Percentiles rank a stretch among this genome's conserved stretches.
Evolutionary conservation across 1,140 invertebrate genomes (phyloP).

Genomic region (Lineus longissimus): DNA sequence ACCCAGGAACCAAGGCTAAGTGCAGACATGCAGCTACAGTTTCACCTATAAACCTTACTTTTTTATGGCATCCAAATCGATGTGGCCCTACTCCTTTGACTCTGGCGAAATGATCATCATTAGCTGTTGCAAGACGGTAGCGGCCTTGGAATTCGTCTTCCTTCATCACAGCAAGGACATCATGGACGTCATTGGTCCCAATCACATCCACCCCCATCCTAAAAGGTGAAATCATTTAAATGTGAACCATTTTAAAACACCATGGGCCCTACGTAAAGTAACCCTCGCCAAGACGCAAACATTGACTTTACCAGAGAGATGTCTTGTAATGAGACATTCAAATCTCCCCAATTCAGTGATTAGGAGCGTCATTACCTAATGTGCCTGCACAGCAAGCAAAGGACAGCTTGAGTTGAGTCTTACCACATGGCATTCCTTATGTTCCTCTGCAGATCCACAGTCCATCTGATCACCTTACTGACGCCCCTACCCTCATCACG

Average conservation of each 20-base stretch:
- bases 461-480: not conserved
- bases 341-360: not conserved
- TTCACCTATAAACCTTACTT: too few species aligned
- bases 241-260: not conserved
- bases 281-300: not conserved
- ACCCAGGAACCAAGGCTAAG: too few species aligned
- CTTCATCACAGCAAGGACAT: not conserved
- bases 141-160: not conserved
- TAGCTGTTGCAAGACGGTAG: not conserved
- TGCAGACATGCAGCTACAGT: too few species aligned
- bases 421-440: constrained; percentile 6
- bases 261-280: not conserved
- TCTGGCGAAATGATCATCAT: not conserved
- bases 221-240: not conserved
- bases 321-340: not conserved
- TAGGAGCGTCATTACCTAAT: not conserved
- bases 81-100: not conserved
- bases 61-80: too few species aligned
- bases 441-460: not conserved
- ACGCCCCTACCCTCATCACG: not conserved
- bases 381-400: not conserved
- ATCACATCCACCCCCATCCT: not conserved
- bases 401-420: not conserved
- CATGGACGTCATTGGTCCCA: not conserved
- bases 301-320: not conserved